Percentiles rank a stretch among this genome's conserved stretches.
phyloP scores from a whole-genome alignment of 2,888 invertebrate genomes.

The Tetanocera ferruginea region DNA sequence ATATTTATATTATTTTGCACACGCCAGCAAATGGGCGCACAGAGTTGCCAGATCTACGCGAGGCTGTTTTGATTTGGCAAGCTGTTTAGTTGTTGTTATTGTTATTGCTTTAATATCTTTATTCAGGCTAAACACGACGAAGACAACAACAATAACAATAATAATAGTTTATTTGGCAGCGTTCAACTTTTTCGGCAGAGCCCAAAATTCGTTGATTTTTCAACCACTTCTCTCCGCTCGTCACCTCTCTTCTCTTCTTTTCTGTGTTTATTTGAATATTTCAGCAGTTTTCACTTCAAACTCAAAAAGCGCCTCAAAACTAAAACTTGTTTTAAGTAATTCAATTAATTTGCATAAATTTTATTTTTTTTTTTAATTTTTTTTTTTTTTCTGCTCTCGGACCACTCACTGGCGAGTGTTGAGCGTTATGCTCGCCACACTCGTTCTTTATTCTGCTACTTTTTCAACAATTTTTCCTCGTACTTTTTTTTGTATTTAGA shows the following conservation, averaged over 20 bases:
- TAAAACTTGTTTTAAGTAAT: no score
- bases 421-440: not conserved
- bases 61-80: not conserved
- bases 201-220: no score
- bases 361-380: not conserved
- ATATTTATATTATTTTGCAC: conserved; percentile 32
- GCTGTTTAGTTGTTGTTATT: not conserved
- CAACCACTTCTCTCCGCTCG: no score
- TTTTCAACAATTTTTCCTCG: not conserved
- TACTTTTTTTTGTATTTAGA: not conserved
- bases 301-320: no score
- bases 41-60: conserved; percentile 11
- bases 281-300: no score
- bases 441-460: not conserved
- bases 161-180: no score
- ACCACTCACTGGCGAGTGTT: not conserved
- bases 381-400: not conserved
- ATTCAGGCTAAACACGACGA: no score
- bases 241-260: no score
- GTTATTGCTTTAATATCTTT: not conserved
- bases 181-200: no score
- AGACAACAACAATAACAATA: not conserved
- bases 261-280: no score
- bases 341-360: no score
- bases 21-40: conserved; percentile 2